Conservation (phyloP, 2,113 vertebrate species). For the Perognathus longimembris region DNA sequence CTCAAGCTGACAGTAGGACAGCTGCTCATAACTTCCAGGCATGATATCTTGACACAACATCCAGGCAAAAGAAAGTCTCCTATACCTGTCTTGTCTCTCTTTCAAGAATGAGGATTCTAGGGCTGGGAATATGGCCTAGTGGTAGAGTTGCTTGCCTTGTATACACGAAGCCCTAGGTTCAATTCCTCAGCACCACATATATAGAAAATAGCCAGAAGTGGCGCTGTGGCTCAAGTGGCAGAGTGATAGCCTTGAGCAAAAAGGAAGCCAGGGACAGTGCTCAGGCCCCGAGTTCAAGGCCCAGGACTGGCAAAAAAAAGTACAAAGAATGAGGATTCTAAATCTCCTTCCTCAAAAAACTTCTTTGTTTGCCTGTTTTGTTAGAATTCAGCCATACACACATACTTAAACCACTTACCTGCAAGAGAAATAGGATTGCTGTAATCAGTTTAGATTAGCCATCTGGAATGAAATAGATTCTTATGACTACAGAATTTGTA, state of each 20-base stretch:
- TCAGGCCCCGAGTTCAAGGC: too few relatives aligned
- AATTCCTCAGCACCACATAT: too few relatives aligned
- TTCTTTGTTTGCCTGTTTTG: not conserved
- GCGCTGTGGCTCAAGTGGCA: too few relatives aligned
- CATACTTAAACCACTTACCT: not conserved
- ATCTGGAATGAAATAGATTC: not conserved
- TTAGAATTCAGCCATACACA: not conserved
- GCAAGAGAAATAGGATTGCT: not conserved
- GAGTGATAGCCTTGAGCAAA: too few relatives aligned
- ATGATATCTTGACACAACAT: not conserved
- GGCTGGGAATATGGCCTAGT: too few relatives aligned
- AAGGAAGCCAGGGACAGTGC: too few relatives aligned
- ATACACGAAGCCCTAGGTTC: too few relatives aligned
- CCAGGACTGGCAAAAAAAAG: too few relatives aligned
- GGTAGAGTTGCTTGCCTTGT: too few relatives aligned
- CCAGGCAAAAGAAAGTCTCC: not conserved
- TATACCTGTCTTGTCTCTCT: not conserved
- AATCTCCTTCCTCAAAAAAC: not conserved
- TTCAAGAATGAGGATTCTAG: constrained; percentile 3
- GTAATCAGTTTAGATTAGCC: not conserved
- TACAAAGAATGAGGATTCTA: not conserved
- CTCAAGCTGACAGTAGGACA: not conserved
- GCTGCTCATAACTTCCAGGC: not conserved
- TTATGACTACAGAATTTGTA: not conserved
- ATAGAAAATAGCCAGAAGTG: too few relatives aligned